phyloP scores from a whole-genome alignment of 2,797 vertebrate species.

The Pseudochromis fuscus region DNA sequence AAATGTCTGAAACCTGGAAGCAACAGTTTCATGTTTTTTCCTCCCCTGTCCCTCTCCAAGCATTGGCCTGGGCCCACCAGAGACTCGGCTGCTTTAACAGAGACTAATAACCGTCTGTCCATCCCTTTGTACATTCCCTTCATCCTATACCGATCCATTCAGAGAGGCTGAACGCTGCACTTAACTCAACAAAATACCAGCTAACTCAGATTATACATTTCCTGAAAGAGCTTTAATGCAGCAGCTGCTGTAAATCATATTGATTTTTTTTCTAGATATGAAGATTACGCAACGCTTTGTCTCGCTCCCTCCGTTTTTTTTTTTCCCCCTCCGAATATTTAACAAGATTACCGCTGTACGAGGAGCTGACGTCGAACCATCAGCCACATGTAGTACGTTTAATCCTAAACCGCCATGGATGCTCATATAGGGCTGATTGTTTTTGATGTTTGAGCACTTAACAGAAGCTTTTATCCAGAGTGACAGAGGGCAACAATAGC shows the following conservation, averaged over 20 bases:
- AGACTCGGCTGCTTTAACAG: neutral
- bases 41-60: neutral
- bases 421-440: slow-evolving; percentile 28
- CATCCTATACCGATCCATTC: neutral
- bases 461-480: slow-evolving; percentile 26
- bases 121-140: neutral
- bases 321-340: slow-evolving; percentile 25
- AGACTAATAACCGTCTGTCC: neutral
- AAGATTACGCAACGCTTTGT: slow-evolving; percentile 46
- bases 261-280: slow-evolving; percentile 17
- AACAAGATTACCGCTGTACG: slow-evolving; percentile 36
- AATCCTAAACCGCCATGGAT: slow-evolving; percentile 48
- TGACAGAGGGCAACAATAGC: slow-evolving; percentile 20
- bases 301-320: slow-evolving; percentile 5
- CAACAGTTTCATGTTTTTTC: neutral
- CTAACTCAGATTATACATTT: slow-evolving; percentile 1
- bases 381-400: slow-evolving; percentile 18
- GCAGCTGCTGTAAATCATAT: slow-evolving; percentile 33
- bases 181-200: neutral
- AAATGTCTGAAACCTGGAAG: no score
- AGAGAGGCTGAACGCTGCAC: neutral
- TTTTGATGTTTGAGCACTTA: slow-evolving; percentile 20
- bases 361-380: slow-evolving; percentile 31
- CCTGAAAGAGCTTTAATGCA: slow-evolving; percentile 2
- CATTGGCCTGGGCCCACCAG: no score